Evolutionary conservation across 2,888 invertebrate genomes (phyloP).

Genomic region (Epinotia ramella): DNA sequence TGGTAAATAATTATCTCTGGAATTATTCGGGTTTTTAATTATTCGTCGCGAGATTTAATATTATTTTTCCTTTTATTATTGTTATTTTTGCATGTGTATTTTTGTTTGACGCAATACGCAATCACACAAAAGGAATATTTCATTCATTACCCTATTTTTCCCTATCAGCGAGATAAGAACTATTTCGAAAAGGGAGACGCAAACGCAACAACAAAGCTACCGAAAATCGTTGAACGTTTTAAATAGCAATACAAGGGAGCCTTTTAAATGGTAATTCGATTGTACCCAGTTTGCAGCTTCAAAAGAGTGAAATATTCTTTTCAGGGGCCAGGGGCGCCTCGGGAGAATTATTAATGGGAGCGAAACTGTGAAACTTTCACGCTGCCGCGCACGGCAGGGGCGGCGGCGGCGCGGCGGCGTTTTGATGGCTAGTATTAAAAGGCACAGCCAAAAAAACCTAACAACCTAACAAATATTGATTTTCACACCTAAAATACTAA

Average conservation of each 20-base stretch:
- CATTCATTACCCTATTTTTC: slow-evolving; percentile 15
- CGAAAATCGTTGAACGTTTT: slow-evolving; percentile 69
- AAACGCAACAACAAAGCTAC: slow-evolving; percentile 62
- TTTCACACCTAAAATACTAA: too few species aligned
- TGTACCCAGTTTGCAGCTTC: slow-evolving; percentile 70
- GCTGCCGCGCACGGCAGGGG: slow-evolving; percentile 3
- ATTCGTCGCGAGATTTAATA: not conserved
- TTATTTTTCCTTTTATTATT: too few species aligned
- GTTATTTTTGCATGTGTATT: too few species aligned
- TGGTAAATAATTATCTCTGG: too few species aligned
- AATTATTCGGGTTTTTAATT: not conserved
- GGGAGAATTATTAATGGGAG: slow-evolving; percentile 77
- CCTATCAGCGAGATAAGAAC: slow-evolving; percentile 38
- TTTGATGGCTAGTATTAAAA: not conserved
- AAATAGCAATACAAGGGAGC: slow-evolving; percentile 70
- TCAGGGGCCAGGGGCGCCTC: slow-evolving; percentile 69
- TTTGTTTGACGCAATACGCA: not conserved
- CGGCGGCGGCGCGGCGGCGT: slow-evolving; percentile 26
- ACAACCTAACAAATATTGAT: not conserved
- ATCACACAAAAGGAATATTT: not conserved
- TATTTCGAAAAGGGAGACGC: slow-evolving; percentile 34
- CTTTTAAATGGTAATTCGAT: slow-evolving; percentile 83
- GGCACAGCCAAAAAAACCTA: not conserved
- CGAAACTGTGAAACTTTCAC: slow-evolving; percentile 65
- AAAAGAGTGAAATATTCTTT: slow-evolving; percentile 82